A percentile compares a stretch with the other conserved stretches of the same genome.
These are phyloP conservation scores for Podarcis muralis DNA, from an alignment of 2,113 vertebrate genomes.

Conservation along the genomic window DNA sequence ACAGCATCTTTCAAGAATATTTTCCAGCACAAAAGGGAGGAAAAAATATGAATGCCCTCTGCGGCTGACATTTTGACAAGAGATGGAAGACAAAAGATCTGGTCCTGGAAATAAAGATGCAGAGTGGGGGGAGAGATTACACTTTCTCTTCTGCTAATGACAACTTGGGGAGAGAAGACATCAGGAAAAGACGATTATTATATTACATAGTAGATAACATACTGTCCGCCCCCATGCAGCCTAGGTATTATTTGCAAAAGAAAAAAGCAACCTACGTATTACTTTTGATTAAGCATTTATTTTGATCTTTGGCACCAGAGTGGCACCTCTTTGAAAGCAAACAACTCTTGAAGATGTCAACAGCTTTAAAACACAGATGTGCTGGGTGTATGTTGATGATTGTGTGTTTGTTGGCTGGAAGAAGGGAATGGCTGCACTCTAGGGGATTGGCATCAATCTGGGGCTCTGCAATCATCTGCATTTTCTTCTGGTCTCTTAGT, in stretches of 20 bases:
- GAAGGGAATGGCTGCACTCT: too few relatives aligned
- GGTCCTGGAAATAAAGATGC: conserved; percentile 51
- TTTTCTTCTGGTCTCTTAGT: too few relatives aligned
- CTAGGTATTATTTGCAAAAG: conserved; percentile 26
- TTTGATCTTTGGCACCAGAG: conserved; percentile 31
- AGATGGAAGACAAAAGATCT: conserved; percentile 32
- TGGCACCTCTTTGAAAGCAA: neutral
- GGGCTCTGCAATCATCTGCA: too few relatives aligned
- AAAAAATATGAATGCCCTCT: conserved; percentile 25
- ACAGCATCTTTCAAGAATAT: conserved; percentile 58
- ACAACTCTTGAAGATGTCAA: neutral
- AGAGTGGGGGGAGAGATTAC: conserved; percentile 21
- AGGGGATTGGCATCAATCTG: too few relatives aligned
- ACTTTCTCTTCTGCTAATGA: conserved; percentile 69
- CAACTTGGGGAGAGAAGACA: conserved; percentile 63
- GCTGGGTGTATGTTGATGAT: neutral
- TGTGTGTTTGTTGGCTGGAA: neutral
- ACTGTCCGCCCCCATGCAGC: conserved; percentile 35
- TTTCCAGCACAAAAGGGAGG: conserved; percentile 33
- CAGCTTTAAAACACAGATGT: neutral
- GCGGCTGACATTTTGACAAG: conserved; percentile 58
- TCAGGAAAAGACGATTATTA: conserved; percentile 41
- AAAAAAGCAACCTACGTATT: too few relatives aligned
- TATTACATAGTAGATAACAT: conserved; percentile 44
- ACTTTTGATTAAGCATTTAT: neutral